Base-by-base conservation (phyloP, 2,888 invertebrate species). In the Tiliacea citrago region DNA sequence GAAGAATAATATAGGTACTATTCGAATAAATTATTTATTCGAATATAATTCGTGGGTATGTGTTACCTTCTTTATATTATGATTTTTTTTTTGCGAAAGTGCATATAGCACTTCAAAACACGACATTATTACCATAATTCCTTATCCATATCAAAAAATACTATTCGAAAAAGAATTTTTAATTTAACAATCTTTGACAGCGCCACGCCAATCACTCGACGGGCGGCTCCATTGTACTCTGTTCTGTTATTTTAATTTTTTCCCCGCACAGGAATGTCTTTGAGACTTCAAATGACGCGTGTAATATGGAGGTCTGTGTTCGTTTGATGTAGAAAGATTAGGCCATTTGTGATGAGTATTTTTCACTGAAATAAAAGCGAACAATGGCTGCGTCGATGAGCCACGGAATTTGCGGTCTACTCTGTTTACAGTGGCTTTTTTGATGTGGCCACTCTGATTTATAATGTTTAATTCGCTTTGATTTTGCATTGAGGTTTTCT, bases 261-360 rank as follows among this genome's bases (percentile, higher is more conserved):
- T 93, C 90, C 92, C 90, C 89, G 83, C 76, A 85, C 82, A 85
- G 93, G 96, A 96, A 96, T 96, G 95, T 96, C 96, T 96, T 96
- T 96, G 96, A 96, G 92, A 94, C 92, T 93, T 95, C 94, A 95
- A 96, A 96, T 96, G 96, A 96, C 91, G 96, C 95, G 94, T 96
- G 95, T 95, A 96, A 96, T 95, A 95, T 95, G 92, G 93, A 93
- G 93, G 92, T 93, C 94, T 93, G 91, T 88, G 91, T 92, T 90
- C 92, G 95, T 96, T 96, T 96, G 95, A 96, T 95, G 95, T 96
- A 89, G 88, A 90, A 94, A 95, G 95, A 95, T 95, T 94, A 92
- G 92, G 92, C 93, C 93, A 93, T 94, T 94, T 91, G 92, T 86
- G 90, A 93, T 93, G 92, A 93, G 93, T 94, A 94, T 94, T 95